Conservation (phyloP, 2,797 vertebrate species). For the Sebastes minor region DNA sequence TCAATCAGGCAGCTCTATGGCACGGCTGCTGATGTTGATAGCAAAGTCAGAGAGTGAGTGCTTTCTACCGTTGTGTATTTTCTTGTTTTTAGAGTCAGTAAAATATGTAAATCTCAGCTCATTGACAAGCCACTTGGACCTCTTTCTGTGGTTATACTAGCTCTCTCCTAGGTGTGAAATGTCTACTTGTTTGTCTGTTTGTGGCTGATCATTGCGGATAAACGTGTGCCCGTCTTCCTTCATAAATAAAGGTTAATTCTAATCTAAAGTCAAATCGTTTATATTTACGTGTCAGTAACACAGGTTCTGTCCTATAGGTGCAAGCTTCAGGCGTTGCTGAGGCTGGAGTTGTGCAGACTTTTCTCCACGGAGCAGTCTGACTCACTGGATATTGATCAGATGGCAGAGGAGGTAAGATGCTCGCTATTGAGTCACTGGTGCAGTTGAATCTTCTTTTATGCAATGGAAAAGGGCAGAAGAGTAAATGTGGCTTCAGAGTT, state of each 20-base stretch:
- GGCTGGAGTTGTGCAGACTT: constrained; percentile 88
- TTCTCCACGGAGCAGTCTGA: constrained; percentile 70
- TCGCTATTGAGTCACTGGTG: background rate
- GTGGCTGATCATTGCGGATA: background rate
- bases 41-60: constrained; percentile 92
- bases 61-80: background rate
- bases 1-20: constrained; percentile 85
- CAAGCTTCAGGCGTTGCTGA: constrained; percentile 89
- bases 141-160: background rate
- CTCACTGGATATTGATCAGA: constrained; percentile 79
- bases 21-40: constrained; percentile 72
- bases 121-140: background rate
- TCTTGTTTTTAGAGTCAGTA: background rate
- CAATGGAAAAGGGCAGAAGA: background rate
- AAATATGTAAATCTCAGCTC: background rate
- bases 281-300: background rate
- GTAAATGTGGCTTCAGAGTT: background rate
- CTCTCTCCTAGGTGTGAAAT: background rate
- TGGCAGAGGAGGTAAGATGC: constrained; percentile 88
- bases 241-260: background rate
- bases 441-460: background rate
- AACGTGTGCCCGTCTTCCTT: background rate
- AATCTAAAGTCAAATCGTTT: background rate
- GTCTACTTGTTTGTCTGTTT: background rate
- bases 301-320: constrained; percentile 80